Evolutionary conservation across 2,113 vertebrate genomes (phyloP).

Genomic region (Cranoglanis bouderius): DNA sequence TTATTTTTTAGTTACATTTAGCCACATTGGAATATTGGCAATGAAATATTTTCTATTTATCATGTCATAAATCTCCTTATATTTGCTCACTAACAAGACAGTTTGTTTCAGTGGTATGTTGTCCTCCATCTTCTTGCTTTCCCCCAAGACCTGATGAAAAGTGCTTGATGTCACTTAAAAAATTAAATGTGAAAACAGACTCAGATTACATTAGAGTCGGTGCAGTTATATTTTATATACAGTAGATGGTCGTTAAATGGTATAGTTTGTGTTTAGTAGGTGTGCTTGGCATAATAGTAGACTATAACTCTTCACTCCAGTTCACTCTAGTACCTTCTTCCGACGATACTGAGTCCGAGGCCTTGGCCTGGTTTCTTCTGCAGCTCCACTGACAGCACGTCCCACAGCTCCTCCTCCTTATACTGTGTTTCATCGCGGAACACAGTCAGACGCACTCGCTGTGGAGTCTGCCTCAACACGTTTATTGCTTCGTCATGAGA

Average conservation of each 20-base stretch:
- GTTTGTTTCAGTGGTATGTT: neutral
- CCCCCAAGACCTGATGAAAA: too few species aligned
- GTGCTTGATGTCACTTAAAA: too few species aligned
- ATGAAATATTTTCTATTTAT: neutral
- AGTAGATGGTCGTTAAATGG: neutral
- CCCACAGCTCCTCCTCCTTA: conserved; percentile 94
- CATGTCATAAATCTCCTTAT: neutral
- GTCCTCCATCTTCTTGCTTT: neutral
- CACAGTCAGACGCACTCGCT: conserved; percentile 83
- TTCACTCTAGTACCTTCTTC: conserved; percentile 78
- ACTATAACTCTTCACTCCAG: neutral
- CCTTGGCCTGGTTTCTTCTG: conserved; percentile 89
- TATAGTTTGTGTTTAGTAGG: neutral
- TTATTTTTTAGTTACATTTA: neutral
- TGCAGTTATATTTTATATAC: neutral
- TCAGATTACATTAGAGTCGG: neutral
- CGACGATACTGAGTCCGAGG: conserved; percentile 94
- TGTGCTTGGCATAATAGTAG: neutral
- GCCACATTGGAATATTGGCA: neutral
- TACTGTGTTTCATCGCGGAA: conserved; percentile 94
- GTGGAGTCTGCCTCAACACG: conserved; percentile 92
- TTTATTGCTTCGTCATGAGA: conserved; percentile 96
- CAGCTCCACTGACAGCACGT: conserved; percentile 85
- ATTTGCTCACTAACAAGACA: neutral
- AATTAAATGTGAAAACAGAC: neutral